Percentiles rank a stretch among this genome's conserved stretches.
phyloP scores from a whole-genome alignment of 2,797 vertebrate genomes.

The Linurgus olivaceus region DNA sequence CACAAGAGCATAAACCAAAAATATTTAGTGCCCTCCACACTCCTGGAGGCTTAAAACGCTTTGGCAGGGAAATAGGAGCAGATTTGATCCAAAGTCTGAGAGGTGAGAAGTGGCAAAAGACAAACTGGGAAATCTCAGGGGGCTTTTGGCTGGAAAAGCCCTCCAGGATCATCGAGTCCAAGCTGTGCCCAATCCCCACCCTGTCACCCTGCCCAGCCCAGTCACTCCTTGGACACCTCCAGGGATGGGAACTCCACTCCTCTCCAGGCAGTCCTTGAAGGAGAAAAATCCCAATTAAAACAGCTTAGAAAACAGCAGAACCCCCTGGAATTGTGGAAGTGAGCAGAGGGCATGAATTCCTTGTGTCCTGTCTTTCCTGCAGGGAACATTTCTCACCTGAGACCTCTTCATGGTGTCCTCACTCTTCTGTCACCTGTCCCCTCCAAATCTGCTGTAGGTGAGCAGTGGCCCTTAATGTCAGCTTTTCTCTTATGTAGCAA shows the following conservation, averaged over 20 bases:
- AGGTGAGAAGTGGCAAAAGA: neutral
- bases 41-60: neutral
- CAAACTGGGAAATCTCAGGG: neutral
- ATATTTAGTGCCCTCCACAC: neutral
- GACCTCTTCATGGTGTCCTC: rapidly evolving
- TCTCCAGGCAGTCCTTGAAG: neutral
- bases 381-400: neutral
- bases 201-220: neutral
- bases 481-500: rapidly evolving
- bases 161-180: too few relatives aligned
- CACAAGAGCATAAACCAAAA: neutral
- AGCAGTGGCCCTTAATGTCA: neutral
- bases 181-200: neutral
- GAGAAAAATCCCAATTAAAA: rapidly evolving
- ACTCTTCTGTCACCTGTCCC: too few relatives aligned
- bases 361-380: neutral
- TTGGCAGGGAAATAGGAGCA: neutral
- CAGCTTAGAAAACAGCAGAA: neutral
- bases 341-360: neutral
- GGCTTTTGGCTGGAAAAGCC: neutral
- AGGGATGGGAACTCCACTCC: neutral
- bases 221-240: neutral
- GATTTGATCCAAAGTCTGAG: neutral
- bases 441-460: neutral
- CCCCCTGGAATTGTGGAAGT: rapidly evolving